Percentiles rank a stretch among this genome's conserved stretches.
Evolutionary conservation across 2,113 vertebrate species (phyloP).

Genomic region (Pedetes capensis): DNA sequence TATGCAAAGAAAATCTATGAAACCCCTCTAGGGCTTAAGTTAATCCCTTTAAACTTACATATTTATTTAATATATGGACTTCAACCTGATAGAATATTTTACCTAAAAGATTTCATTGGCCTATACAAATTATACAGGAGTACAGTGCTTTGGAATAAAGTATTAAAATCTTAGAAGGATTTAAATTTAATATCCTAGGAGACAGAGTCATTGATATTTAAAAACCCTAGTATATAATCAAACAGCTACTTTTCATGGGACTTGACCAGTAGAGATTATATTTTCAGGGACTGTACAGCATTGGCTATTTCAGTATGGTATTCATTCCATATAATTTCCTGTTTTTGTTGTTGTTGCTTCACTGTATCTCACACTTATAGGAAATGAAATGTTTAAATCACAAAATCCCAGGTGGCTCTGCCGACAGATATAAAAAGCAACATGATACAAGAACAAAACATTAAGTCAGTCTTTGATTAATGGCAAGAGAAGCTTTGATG

Average conservation of each 20-base stretch:
- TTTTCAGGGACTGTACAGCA: not conserved
- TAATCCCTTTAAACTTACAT: not conserved
- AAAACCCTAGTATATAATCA: not conserved
- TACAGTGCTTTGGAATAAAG: constrained; percentile 2
- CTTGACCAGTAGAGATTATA: not conserved
- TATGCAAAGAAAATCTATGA: not conserved
- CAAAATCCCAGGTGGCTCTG: not conserved
- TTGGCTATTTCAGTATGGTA: not conserved
- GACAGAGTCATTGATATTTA: constrained; percentile 13
- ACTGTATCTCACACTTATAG: not conserved
- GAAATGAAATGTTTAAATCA: constrained; percentile 48
- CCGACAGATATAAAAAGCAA: constrained; percentile 8
- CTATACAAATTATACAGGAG: constrained; percentile 47
- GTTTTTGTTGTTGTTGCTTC: not conserved
- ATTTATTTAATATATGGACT: constrained; percentile 38
- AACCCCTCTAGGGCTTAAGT: not conserved
- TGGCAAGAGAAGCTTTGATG: not conserved
- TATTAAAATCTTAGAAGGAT: not conserved
- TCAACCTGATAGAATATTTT: constrained; percentile 13
- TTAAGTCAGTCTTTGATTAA: constrained; percentile 30
- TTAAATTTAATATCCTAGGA: not conserved
- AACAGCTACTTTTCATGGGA: not conserved
- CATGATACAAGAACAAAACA: constrained; percentile 4
- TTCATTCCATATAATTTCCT: not conserved
- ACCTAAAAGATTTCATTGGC: constrained; percentile 1